Evolutionary conservation across 2,113 vertebrate genomes (phyloP).

Genomic region (Coryphaenoides rupestris): DNA sequence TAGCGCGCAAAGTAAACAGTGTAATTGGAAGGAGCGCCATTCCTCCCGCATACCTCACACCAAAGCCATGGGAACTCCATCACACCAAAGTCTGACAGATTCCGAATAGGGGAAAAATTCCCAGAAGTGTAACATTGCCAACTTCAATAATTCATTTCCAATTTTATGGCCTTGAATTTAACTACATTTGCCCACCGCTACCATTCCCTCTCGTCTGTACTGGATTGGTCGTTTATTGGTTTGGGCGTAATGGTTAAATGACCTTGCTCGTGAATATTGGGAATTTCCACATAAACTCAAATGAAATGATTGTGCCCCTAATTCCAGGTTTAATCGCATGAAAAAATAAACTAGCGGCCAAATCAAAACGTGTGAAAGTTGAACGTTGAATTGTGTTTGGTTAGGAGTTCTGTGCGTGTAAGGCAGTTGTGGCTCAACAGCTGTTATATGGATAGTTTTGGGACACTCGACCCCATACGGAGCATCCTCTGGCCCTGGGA

Average conservation of each 20-base stretch:
- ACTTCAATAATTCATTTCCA: constrained; percentile 70
- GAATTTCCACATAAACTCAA: constrained; percentile 68
- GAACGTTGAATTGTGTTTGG: too few species aligned
- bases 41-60: constrained; percentile 69
- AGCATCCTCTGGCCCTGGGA: constrained; percentile 42
- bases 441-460: too few species aligned
- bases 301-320: constrained; percentile 64
- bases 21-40: constrained; percentile 68
- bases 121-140: constrained; percentile 66
- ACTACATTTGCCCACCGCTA: constrained; percentile 53
- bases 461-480: constrained; percentile 43
- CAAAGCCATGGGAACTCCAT: constrained; percentile 70
- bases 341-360: too few species aligned
- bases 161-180: constrained; percentile 63
- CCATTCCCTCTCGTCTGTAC: constrained; percentile 7
- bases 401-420: too few species aligned
- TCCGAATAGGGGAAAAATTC: constrained; percentile 67
- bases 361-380: too few species aligned
- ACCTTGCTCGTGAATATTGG: constrained; percentile 47
- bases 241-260: constrained; percentile 10
- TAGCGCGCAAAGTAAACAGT: constrained; percentile 65
- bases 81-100: constrained; percentile 62
- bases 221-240: constrained; percentile 19
- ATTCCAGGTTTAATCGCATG: constrained; percentile 16
- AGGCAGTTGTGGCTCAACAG: constrained; percentile 61